phyloP scores from a whole-genome alignment of 2,888 invertebrate genomes.

The Euphydryas editha region DNA sequence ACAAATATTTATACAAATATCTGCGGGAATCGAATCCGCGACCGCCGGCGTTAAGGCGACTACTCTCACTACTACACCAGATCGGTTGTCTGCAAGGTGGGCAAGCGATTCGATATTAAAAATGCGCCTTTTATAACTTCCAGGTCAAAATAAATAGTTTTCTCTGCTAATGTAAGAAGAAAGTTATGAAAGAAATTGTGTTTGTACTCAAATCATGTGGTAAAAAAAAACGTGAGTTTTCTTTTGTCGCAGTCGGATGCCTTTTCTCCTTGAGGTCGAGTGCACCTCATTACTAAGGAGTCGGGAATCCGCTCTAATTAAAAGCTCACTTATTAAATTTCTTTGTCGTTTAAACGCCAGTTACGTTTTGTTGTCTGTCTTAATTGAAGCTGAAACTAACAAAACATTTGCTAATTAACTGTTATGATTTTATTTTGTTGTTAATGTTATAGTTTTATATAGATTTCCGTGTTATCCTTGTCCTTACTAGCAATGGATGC shows the following conservation, averaged over 20 bases:
- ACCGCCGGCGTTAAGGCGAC: too few species aligned
- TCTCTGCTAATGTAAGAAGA: constrained; percentile 5
- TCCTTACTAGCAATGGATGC: too few species aligned
- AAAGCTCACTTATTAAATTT: constrained; percentile 47
- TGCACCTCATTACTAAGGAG: constrained; percentile 50
- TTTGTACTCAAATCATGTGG: constrained; percentile 20
- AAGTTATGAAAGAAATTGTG: neutral
- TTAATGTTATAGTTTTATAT: too few species aligned
- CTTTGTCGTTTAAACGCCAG: constrained; percentile 35
- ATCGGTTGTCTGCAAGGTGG: too few species aligned
- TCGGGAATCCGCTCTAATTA: constrained; percentile 61
- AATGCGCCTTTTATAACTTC: neutral
- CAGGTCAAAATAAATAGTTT: neutral
- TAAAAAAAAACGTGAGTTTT: constrained; percentile 27
- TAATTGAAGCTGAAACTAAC: constrained; percentile 2
- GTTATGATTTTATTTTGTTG: too few species aligned
- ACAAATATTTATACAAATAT: too few species aligned
- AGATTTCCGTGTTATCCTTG: too few species aligned
- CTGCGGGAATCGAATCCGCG: too few species aligned
- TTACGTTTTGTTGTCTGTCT: constrained; percentile 28
- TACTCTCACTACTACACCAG: too few species aligned
- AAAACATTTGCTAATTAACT: neutral
- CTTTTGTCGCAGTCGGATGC: constrained; percentile 31
- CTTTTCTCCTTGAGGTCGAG: constrained; percentile 41
- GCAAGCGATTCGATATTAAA: constrained; percentile 4